Evolutionary conservation across 2,888 invertebrate genomes (phyloP).

Genomic region (Camponotus fellah): DNA sequence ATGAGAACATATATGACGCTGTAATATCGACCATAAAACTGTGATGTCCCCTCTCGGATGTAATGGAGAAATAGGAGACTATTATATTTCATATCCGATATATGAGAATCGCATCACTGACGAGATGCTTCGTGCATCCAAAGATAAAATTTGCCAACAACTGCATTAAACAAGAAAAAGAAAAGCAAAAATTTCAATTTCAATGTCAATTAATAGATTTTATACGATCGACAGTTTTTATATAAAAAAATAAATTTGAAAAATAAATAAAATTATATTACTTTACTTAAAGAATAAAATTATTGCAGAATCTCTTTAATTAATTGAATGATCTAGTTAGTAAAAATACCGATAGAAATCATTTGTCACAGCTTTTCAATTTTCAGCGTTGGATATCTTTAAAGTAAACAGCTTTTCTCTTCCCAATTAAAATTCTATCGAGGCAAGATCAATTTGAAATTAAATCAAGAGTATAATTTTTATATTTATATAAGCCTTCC

Average conservation of each 20-base stretch:
- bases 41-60: neutral
- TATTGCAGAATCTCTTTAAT: neutral
- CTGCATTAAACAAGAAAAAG: neutral
- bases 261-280: neutral
- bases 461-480: neutral
- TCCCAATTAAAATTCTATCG: neutral
- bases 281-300: neutral
- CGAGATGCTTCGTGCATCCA: neutral
- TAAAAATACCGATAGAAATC: neutral
- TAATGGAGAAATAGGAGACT: slow-evolving; percentile 11
- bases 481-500: neutral
- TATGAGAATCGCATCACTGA: neutral
- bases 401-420: neutral
- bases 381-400: neutral
- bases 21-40: slow-evolving; percentile 17
- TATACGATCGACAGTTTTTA: neutral
- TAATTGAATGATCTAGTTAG: neutral
- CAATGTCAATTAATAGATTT: neutral
- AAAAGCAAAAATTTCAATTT: neutral
- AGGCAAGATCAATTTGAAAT: neutral
- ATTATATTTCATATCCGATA: slow-evolving; percentile 7
- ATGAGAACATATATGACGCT: neutral
- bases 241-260: neutral
- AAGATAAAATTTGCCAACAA: neutral
- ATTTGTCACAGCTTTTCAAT: neutral